Base-by-base conservation (phyloP, 2,888 invertebrate genomes). In the Theretra japonica region DNA sequence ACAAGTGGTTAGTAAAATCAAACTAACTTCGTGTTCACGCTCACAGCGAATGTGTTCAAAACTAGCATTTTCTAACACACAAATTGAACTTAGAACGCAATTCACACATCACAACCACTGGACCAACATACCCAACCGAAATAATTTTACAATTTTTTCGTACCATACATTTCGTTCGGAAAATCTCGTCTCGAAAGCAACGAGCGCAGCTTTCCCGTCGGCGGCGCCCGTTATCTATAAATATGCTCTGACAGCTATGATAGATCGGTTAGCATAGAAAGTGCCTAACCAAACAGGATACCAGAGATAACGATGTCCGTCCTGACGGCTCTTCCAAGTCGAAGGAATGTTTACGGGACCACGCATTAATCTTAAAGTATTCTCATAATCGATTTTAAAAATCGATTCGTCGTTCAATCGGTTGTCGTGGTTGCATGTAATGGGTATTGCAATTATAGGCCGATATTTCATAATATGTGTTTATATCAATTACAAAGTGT, bases 281-380 rank as follows among this genome's bases (percentile, higher is more conserved):
- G 87, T 86, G 86, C 84, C 79, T 83, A 85, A 80, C 83, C 88
- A 90, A 91, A 93, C 92, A 92, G 92, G 92, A 92, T 91, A 91
- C 84, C 82, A 81, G 76, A 82, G 92, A 92, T 93, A 92, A 92
- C 90, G 84, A 84, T 82, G 85, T 82, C 84, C 87, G 88, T 88
- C 86, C 86, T 80, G 82, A 86, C 81, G 53, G 59, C 62, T 71
- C 62, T 50, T 53, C 69, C n/a, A 25, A n/a, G 58, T 53, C 69
- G 21, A 25, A n/a, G 58, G 69, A 48, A 59, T 60, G 68, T 71
- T 70, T 70, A 71, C 56, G 53, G 62, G 33, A 71, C 53, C 50
- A 65, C 65, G 41, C 65, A 53, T 41, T 48, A n/a, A 23, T 48
- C 23, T 48, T 25, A 17, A 60, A 21, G 56, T 11, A 19, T 59